phyloP scores from a whole-genome alignment of 1,140 invertebrate genomes.

The Megathymus violae region DNA sequence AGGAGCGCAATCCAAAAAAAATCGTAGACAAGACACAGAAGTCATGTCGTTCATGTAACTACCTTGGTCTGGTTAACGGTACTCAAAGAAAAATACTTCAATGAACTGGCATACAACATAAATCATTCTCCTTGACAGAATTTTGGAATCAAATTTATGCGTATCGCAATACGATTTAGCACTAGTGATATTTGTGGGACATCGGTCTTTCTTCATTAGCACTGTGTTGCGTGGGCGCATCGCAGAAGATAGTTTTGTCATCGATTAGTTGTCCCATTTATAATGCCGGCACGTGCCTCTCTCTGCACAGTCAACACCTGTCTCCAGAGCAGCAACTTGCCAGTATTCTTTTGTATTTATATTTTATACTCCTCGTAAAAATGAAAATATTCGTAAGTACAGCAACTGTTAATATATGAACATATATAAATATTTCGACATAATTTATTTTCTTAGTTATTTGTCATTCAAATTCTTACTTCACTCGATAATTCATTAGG shows the following conservation, averaged over 20 bases:
- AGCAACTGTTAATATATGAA: background rate
- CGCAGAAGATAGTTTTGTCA: slow-evolving; percentile 63
- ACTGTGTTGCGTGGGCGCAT: slow-evolving; percentile 52
- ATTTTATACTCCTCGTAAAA: slow-evolving; percentile 35
- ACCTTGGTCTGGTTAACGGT: background rate
- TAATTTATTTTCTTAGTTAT: no score
- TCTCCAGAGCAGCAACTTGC: slow-evolving; percentile 45
- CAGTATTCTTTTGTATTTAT: background rate
- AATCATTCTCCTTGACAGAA: slow-evolving; percentile 8
- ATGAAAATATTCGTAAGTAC: slow-evolving; percentile 75
- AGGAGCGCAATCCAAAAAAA: no score
- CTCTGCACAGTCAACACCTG: slow-evolving; percentile 59
- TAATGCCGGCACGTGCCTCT: slow-evolving; percentile 44
- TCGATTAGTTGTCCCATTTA: slow-evolving; percentile 62
- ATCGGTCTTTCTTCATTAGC: slow-evolving; percentile 65
- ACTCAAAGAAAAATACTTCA: background rate
- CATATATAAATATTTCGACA: no score
- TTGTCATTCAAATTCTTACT: no score
- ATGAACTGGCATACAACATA: background rate
- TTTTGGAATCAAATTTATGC: slow-evolving; percentile 23
- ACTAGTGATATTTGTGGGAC: slow-evolving; percentile 51
- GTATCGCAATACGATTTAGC: slow-evolving; percentile 42
- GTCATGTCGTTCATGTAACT: no score
- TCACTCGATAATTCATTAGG: no score
- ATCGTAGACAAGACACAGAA: no score